A percentile compares a stretch with the other conserved stretches of the same genome.
phyloP scores from a whole-genome alignment of 2,113 vertebrate species.

The Taxidea taxus region DNA sequence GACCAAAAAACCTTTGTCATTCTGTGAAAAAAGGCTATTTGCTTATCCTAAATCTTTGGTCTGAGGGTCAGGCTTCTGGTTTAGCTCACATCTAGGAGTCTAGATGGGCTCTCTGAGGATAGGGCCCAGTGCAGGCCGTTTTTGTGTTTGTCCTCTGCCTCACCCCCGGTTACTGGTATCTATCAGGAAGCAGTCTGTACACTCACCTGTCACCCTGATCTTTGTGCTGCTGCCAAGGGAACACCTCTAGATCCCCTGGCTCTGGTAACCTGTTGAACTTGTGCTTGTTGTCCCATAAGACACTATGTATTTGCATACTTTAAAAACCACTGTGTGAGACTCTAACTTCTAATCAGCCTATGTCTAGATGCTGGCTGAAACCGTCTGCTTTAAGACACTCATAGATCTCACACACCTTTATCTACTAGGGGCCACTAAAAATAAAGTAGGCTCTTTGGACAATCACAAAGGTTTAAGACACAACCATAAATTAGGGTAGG shows the following conservation, averaged over 20 bases:
- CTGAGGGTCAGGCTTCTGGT: not conserved
- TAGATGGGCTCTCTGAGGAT: not conserved
- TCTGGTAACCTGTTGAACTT: not conserved
- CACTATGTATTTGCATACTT: not conserved
- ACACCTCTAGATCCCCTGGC: not conserved
- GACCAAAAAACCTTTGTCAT: not conserved
- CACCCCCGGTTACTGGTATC: not conserved
- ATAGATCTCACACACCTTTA: not conserved
- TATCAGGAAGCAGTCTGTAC: not conserved
- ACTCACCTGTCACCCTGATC: not conserved
- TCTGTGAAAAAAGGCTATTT: not conserved
- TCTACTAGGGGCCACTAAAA: not conserved
- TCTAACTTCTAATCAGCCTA: not conserved
- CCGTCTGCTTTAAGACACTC: not conserved
- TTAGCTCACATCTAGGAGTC: not conserved
- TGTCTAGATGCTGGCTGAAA: not conserved
- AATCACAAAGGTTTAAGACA: not conserved
- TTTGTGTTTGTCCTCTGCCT: no score
- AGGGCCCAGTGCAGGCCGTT: not conserved
- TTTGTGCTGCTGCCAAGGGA: not conserved
- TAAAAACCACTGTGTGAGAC: not conserved
- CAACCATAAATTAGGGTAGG: not conserved
- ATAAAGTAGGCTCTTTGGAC: not conserved
- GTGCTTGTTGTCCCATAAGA: not conserved
- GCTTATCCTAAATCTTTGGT: not conserved